phyloP scores from a whole-genome alignment of 2,797 vertebrate species.

The Hoplostethus atlanticus region DNA sequence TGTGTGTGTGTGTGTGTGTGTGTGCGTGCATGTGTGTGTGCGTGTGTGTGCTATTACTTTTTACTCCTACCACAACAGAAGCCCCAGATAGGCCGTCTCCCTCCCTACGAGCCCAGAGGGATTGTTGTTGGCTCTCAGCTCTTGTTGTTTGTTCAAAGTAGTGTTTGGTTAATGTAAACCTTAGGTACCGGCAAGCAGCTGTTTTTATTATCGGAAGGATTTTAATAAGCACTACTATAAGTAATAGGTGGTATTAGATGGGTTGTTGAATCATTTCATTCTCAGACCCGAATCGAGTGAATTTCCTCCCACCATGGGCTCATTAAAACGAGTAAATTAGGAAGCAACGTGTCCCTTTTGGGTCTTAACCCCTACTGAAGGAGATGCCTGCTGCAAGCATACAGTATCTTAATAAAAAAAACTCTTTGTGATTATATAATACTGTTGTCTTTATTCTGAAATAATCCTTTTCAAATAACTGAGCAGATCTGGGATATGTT shows the following conservation, averaged over 20 bases:
- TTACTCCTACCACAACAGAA: too few relatives aligned
- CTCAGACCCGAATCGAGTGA: background rate
- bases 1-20: background rate
- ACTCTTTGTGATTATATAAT: too few relatives aligned
- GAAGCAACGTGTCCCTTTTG: constrained; percentile 1
- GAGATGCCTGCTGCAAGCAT: background rate
- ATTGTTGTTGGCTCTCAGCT: constrained; percentile 11
- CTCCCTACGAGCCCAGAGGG: background rate
- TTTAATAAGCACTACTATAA: constrained; percentile 17
- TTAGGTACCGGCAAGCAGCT: background rate
- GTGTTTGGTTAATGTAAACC: background rate
- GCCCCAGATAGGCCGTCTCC: background rate
- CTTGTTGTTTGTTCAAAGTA: background rate
- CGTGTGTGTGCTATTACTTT: too few relatives aligned
- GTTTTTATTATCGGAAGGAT: background rate
- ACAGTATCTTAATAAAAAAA: too few relatives aligned
- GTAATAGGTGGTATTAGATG: constrained; percentile 9
- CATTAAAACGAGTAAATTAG: constrained; percentile 24
- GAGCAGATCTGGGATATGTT: too few relatives aligned
- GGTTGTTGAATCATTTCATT: constrained; percentile 21
- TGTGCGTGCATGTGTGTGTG: background rate
- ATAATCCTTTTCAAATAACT: too few relatives aligned
- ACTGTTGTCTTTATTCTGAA: too few relatives aligned
- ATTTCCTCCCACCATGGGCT: constrained; percentile 27
- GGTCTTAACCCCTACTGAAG: background rate